Conservation (phyloP, 2,113 vertebrate species). For the Callopanchax toddi region DNA sequence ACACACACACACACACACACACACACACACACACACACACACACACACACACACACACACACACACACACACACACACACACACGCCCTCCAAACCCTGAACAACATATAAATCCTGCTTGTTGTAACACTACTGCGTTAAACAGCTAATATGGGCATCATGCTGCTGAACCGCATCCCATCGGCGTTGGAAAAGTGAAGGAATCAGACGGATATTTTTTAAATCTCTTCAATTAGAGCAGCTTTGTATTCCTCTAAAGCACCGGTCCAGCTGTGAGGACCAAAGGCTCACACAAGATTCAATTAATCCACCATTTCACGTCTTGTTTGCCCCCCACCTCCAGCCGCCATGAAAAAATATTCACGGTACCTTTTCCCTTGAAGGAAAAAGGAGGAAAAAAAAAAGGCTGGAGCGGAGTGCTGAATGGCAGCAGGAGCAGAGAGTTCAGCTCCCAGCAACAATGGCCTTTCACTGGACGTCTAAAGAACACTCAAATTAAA, state of each 20-base stretch:
- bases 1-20: constrained; percentile 2
- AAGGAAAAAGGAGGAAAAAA: constrained; percentile 41
- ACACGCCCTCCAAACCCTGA: not conserved
- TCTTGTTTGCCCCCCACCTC: constrained; percentile 78
- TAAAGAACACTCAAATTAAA: constrained; percentile 95
- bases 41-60: constrained; percentile 11
- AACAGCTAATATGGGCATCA: constrained; percentile 97
- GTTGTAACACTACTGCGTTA: constrained; percentile 88
- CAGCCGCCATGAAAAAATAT: constrained; percentile 72
- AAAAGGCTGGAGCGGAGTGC: constrained; percentile 49
- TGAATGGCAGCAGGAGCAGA: constrained; percentile 85
- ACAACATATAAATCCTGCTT: constrained; percentile 84
- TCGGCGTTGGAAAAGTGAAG: constrained; percentile 87
- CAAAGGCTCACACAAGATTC: constrained; percentile 92
- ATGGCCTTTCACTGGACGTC: constrained; percentile 83
- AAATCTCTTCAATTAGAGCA: constrained; percentile 90
- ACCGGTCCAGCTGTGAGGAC: constrained; percentile 86
- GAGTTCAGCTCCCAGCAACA: constrained; percentile 85
- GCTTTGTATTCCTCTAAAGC: constrained; percentile 89
- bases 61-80: constrained; percentile 12
- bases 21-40: constrained; percentile 12
- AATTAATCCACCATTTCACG: constrained; percentile 97
- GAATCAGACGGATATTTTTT: constrained; percentile 99
- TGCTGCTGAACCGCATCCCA: constrained; percentile 88
- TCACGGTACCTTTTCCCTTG: constrained; percentile 90